Evolutionary conservation across 2,888 invertebrate genomes (phyloP).

Genomic region (Globia sparganii): DNA sequence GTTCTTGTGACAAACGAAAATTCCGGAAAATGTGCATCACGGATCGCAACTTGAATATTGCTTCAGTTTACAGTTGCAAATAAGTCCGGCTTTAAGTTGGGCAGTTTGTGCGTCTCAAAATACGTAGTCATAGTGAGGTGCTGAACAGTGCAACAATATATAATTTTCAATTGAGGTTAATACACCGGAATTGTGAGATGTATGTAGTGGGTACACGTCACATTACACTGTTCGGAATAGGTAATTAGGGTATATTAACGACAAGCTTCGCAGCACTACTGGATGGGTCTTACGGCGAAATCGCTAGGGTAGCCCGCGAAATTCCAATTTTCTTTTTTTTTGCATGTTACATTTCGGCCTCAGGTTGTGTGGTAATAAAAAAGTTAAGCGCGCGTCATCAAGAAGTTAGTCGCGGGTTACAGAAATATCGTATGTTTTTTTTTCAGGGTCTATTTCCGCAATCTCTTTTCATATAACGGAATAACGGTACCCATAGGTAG

Average conservation of each 20-base stretch:
- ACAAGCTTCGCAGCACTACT: background rate
- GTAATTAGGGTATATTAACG: too few species aligned
- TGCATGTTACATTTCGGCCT: too few species aligned
- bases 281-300: background rate
- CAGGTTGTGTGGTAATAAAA: background rate
- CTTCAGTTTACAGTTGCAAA: background rate
- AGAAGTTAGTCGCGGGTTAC: background rate
- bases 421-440: background rate
- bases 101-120: background rate
- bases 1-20: background rate
- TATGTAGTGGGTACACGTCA: background rate
- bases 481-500: background rate
- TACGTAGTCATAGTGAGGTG: conserved; percentile 31
- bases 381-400: background rate
- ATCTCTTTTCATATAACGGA: too few species aligned
- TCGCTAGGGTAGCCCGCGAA: background rate
- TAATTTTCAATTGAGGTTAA: conserved; percentile 6
- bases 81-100: background rate
- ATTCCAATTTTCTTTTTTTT: background rate
- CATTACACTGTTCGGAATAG: too few species aligned
- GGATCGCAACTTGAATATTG: background rate
- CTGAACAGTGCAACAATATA: background rate
- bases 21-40: background rate
- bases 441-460: background rate
- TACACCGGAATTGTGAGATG: background rate